A percentile compares a stretch with the other conserved stretches of the same genome.
phyloP scores from a whole-genome alignment of 2,888 invertebrate genomes.

The Agrenia bidenticulata region DNA sequence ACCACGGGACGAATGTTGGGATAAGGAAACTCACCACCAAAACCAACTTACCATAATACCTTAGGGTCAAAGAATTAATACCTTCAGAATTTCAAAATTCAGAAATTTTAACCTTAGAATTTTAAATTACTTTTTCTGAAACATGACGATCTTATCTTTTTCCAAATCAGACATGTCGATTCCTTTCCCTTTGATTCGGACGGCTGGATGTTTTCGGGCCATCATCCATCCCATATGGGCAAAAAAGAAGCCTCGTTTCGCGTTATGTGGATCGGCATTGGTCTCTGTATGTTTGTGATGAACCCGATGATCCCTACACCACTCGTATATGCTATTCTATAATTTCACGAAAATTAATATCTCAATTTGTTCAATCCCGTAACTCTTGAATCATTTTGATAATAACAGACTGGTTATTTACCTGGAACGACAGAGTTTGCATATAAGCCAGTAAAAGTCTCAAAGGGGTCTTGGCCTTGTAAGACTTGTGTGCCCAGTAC shows the following conservation, averaged over 20 bases:
- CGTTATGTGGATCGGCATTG: constrained; percentile 86
- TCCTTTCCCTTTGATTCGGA: constrained; percentile 76
- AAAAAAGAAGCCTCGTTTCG: constrained; percentile 85
- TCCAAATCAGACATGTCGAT: constrained; percentile 86
- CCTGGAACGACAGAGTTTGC: constrained; percentile 91
- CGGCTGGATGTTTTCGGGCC: constrained; percentile 83
- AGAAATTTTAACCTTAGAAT: neutral
- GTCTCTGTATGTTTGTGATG: constrained; percentile 72
- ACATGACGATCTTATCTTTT: constrained; percentile 78
- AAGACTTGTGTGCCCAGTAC: constrained; percentile 92
- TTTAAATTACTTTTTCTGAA: constrained; percentile 75
- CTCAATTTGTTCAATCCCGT: neutral
- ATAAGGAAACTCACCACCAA: constrained; percentile 47
- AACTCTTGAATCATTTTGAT: too few species aligned
- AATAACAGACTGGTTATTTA: too few species aligned
- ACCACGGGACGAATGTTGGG: constrained; percentile 73
- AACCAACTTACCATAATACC: constrained; percentile 50
- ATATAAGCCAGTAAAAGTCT: constrained; percentile 74
- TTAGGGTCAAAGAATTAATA: constrained; percentile 18
- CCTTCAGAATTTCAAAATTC: too few species aligned
- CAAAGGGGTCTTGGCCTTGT: constrained; percentile 91
- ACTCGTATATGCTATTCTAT: constrained; percentile 83
- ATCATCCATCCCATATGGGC: constrained; percentile 93
- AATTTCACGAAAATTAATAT: constrained; percentile 23
- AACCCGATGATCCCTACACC: constrained; percentile 79